Evolutionary conservation across 1,140 invertebrate genomes (phyloP), one percentile per base, ranked within the genome.

Genomic region (Chironomus tepperi): DNA sequence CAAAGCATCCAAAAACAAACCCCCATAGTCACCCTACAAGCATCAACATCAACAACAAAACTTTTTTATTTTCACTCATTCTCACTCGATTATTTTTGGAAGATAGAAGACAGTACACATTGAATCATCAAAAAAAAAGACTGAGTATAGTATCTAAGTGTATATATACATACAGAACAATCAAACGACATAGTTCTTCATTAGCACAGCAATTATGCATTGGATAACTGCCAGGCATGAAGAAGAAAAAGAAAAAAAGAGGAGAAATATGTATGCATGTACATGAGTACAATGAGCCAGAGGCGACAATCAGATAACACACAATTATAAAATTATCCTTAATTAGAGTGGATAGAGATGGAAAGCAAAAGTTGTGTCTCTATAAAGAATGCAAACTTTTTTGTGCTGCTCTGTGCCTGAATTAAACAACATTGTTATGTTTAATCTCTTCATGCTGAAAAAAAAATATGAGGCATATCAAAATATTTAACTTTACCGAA

Each of bases 301-400:
- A 70, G 65, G 65, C 65, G 65, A 70, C 65, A 70, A 70, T 70
- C 65, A 70, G 65, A 70, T 70, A 21, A 70, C 16, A 70, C 65
- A 70, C 65, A 70, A 19, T 70, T 70, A 70, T 70, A 70, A 70
- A 70, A 70, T 70, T 70, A 70, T 70, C 19, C 19, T 21, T 70
- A 70, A 70, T 70, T 70, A 70, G 65, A 57, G 47, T n/a, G 24
- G 47, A n/a, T 12, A 57, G 47, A 57, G 47, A 57, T 10, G 43
- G n/a, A 57, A 34, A 57, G 8, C 12, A 57, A 57, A 57, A 57
- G 12, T 10, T 57, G n/a, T 57, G 47, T 57, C 47, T 57, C 12
- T 57, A 15, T 15, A 12, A n/a, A 15, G 43, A 47, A 47, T 47
- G 47, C 12, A 57, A 5, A 57, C 47, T 34, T 34, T 34, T 34